Evolutionary conservation across 1,140 invertebrate genomes (phyloP), one percentile per base, ranked within the genome.

Genomic region (Lutraria rhynchaena): DNA sequence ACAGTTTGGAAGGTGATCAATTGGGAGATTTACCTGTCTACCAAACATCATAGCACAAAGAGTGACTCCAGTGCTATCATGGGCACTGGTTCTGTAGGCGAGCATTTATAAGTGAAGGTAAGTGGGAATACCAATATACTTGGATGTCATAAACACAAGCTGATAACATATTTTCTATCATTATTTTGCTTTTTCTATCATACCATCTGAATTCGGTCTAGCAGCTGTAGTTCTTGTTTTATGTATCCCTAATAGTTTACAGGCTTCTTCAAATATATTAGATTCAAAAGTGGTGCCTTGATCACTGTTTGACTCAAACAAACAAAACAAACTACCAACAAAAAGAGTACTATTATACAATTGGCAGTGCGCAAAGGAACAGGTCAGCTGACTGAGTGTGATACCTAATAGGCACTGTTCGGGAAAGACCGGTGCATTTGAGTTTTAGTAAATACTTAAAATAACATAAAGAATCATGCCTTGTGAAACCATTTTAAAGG

Each of bases 261-360:
- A 84, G 17, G 84, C 31, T 29, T 81, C 75, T 35, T 77, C 37
- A 41, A 87, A 83, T 24, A 88, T 22, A n/a, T 58, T 35, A 17
- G 83, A 85, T 55, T 82, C 73, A 69, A 88, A 84, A 35, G 87
- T 53, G 31, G 77, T 63, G 27, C 90, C 92, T 82, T 91, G 29
- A 27, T 75, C 57, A n/a, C n/a, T n/a, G n/a, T n/a, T n/a, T n/a
- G n/a, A n/a, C n/a, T n/a, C n/a, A n/a, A n/a, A n/a, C n/a, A n/a
- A n/a, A n/a, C n/a, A n/a, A n/a, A n/a, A n/a, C n/a, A n/a, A n/a
- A n/a, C n/a, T n/a, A n/a, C n/a, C n/a, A n/a, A n/a, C n/a, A n/a
- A n/a, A n/a, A n/a, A n/a, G n/a, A n/a, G n/a, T n/a, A n/a, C n/a
- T n/a, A n/a, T n/a, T n/a, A n/a, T n/a, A n/a, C n/a, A n/a, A n/a